Percentiles rank a stretch among this genome's conserved stretches.
These are phyloP conservation scores for Galaxea fascicularis DNA, from an alignment of 92 coral and sea anemone genomes.

Conservation along the genomic window DNA sequence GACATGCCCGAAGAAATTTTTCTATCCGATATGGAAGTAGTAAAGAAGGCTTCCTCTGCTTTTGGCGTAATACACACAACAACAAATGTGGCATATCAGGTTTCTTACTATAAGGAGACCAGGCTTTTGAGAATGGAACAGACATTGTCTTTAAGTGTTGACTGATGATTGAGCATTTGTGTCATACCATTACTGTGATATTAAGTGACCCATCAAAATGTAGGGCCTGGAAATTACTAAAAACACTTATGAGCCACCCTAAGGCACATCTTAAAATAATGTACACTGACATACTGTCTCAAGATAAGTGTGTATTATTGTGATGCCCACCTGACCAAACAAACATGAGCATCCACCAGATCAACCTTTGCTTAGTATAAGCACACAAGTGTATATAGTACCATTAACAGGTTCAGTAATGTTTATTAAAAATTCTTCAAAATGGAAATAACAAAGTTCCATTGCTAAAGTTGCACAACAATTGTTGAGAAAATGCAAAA, in stretches of 20 bases:
- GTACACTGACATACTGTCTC: no score
- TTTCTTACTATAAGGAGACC: constrained; percentile 35
- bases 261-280: no score
- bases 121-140: constrained; percentile 33
- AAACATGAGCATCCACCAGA: no score
- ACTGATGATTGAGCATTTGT: no score
- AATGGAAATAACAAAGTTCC: constrained; percentile 36
- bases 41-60: constrained; percentile 39
- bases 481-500: constrained; percentile 12
- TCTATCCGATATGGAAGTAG: constrained; percentile 27
- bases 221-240: no score
- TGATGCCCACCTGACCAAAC: no score
- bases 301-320: no score
- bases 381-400: constrained; percentile 22
- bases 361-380: constrained; percentile 17
- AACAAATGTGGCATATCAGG: constrained; percentile 19
- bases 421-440: constrained; percentile 20
- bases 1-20: constrained; percentile 62
- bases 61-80: constrained; percentile 31
- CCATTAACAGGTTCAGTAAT: neutral
- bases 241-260: no score
- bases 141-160: no score
- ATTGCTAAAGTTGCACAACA: constrained; percentile 23
- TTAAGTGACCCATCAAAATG: no score
- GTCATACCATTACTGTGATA: no score